Evolutionary conservation across 2,113 vertebrate species (phyloP).

Genomic region (Aplodontia rufa): DNA sequence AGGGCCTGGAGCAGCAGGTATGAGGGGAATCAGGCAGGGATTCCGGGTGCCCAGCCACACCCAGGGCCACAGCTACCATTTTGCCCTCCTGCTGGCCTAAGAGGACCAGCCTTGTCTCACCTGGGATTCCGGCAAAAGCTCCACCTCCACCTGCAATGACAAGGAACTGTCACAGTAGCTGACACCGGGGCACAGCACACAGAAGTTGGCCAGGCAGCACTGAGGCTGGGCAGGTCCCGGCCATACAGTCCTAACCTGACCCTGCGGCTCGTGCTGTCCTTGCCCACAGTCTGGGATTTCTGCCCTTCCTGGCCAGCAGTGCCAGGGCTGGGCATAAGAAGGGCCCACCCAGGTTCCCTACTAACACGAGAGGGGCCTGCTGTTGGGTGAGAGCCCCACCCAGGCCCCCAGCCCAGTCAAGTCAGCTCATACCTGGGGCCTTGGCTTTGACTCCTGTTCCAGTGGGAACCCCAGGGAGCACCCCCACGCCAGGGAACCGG

Average conservation of each 20-base stretch:
- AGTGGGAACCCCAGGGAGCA: slow-evolving; percentile 95
- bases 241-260: neutral
- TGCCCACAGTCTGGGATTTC: neutral
- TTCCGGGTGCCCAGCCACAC: neutral
- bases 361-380: neutral
- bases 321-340: neutral
- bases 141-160: slow-evolving; percentile 78
- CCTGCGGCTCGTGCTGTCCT: neutral
- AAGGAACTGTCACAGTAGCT: neutral
- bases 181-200: no score
- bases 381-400: neutral
- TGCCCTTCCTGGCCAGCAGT: neutral
- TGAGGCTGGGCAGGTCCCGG: no score
- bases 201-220: neutral
- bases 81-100: neutral
- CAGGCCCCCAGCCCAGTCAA: neutral
- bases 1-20: neutral
- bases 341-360: no score
- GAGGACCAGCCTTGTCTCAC: slow-evolving; percentile 72
- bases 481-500: slow-evolving; percentile 90
- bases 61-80: neutral
- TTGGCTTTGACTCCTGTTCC: slow-evolving; percentile 92
- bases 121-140: slow-evolving; percentile 86
- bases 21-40: neutral
- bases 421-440: slow-evolving; percentile 83